Evolutionary conservation across 2,888 invertebrate species (phyloP), one percentile per base, ranked within the genome.

Genomic region (Scaptomyza caliginosa): DNA sequence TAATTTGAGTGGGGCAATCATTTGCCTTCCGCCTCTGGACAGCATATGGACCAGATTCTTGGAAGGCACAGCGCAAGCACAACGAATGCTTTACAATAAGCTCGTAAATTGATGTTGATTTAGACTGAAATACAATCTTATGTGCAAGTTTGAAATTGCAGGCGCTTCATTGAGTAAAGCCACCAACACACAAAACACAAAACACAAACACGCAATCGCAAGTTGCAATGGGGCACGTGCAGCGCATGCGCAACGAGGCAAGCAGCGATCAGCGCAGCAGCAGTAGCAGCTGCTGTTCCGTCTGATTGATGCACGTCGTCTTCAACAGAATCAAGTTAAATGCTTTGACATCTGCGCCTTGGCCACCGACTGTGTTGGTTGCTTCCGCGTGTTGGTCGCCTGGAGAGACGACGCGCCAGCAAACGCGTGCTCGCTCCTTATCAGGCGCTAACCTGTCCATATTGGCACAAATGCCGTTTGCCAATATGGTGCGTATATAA

Each of bases 361-460:
- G 66, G 63, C 86, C 86, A 68, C 75, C 75, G 71, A 81, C 74
- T 49, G 45, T 55, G 74, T 39, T 50, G 28, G 70, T 64, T 67
- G 81, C 77, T 88, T 86, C 88, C 88, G 88, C 88, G 88, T 82
- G 72, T 83, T 56, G 78, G 57, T 74, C 75, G 77, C 81, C 65
- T 66, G 67, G 67, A 78, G 67, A 63, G 67, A 62, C 65, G 62
- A 59, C 42, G 59, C 71, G 50, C 50, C 46, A 49, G 54, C 43
- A 46, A 54, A 83, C 88, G 86, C 81, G 81, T 88, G 81, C 88
- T 80, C 67, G 56, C 63, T 48, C 81, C 81, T 88, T 86, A 81
- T 81, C 88, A 73, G 88, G 86, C 77, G 69, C 80, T 79, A 81
- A 76, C 86, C 73, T 88, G 86, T 86, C 88, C 81, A 86, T 88